A percentile compares a stretch with the other conserved stretches of the same genome.
phyloP scores from a whole-genome alignment of 1,140 invertebrate genomes.

The Eurosta solidaginis region DNA sequence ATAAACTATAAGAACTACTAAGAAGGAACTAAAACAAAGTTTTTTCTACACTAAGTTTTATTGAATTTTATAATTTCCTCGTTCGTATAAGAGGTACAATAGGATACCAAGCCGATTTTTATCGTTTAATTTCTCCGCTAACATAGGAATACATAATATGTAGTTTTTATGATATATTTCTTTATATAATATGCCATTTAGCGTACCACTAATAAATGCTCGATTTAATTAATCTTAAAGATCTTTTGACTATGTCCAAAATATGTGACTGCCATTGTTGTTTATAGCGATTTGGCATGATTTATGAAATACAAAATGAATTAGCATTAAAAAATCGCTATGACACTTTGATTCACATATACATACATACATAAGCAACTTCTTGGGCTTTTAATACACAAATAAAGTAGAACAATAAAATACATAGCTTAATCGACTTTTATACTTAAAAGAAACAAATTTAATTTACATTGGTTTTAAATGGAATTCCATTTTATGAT shows the following conservation, averaged over 20 bases:
- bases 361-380: background rate
- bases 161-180: background rate
- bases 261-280: background rate
- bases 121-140: background rate
- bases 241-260: slow-evolving; percentile 19
- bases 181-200: background rate
- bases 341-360: too few relatives aligned
- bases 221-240: slow-evolving; percentile 5
- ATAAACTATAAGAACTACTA: too few relatives aligned
- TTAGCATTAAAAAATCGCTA: background rate
- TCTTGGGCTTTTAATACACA: too few relatives aligned
- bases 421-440: background rate
- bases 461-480: background rate
- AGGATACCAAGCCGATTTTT: slow-evolving; percentile 15
- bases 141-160: slow-evolving; percentile 17
- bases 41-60: slow-evolving; percentile 15
- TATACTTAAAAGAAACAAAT: background rate
- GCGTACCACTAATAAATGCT: slow-evolving; percentile 13
- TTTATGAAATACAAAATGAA: background rate
- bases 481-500: background rate
- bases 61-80: slow-evolving; percentile 24
- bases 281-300: background rate
- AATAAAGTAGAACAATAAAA: background rate
- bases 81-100: slow-evolving; percentile 8
- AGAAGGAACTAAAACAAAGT: background rate